Conservation (phyloP, 2,797 vertebrate genomes). For the Microchirus variegatus region DNA sequence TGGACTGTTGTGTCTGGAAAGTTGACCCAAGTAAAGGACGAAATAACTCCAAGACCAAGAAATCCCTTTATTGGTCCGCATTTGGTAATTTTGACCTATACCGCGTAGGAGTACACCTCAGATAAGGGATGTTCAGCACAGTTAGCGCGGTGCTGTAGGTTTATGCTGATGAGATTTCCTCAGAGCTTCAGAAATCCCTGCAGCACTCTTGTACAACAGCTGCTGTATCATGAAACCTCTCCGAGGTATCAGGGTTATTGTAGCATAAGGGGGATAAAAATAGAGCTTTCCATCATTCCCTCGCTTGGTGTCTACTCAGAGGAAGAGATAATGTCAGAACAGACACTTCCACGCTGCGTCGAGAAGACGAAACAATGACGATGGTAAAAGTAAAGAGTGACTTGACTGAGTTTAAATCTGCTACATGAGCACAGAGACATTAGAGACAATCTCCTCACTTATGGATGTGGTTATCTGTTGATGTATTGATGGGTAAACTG, state of each 20-base stretch:
- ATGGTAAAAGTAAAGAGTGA: background rate
- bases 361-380: background rate
- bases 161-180: conserved; percentile 31
- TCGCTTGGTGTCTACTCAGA: conserved; percentile 8
- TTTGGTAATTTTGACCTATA: background rate
- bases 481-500: too few species aligned
- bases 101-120: background rate
- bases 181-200: background rate
- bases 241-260: conserved; percentile 37
- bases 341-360: background rate
- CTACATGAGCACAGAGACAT: too few species aligned
- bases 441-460: too few species aligned
- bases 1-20: too few species aligned
- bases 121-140: background rate
- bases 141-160: background rate
- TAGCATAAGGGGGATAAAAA: conserved; percentile 59
- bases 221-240: conserved; percentile 51
- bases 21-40: too few species aligned
- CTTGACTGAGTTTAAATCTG: too few species aligned
- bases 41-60: too few species aligned
- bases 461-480: background rate
- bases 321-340: conserved; percentile 12
- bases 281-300: conserved; percentile 36
- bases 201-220: conserved; percentile 47
- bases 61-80: too few species aligned